Evolutionary conservation across 1,140 invertebrate species (phyloP), one percentile per base, ranked within the genome.

Genomic region (Drosophila micromelanica): DNA sequence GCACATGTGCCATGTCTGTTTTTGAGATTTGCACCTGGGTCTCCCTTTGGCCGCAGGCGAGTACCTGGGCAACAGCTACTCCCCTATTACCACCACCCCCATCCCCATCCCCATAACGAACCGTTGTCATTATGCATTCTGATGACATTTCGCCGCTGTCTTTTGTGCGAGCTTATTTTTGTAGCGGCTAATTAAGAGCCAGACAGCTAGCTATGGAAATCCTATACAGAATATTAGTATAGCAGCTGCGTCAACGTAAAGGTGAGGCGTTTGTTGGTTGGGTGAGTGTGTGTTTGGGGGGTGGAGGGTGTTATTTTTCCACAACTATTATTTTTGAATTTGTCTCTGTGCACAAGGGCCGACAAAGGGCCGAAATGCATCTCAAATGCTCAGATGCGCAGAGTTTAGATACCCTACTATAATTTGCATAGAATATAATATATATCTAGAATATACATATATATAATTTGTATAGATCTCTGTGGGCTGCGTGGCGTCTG

Each of bases 121-220:
- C 63, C 60, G 74, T 78, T 80, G 80, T 80, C 81, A 84, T 84
- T 84, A 84, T 84, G 80, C 80, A 84, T 84, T 84, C 80, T 85
- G 80, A 84, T 84, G 80, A 84, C 77, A 85, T 84, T 84, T 80
- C 55, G 73, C 76, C 46, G 72, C 59, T 76, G 74, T 54, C 57
- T 73, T 78, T 76, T 80, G 80, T 85, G 55, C 20, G 62, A 76
- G 74, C 73, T 79, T 65, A 72, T 79, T 84, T 71, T 79, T 68
- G 73, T 65, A 76, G 51, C 76, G 68, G 73, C 80, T 84, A 84
- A 84, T 84, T 84, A 85, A 85, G 76, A 74, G 76, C 17, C 45
- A 62, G 57, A 46, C 65, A 74, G 57, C 72, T 59, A 63, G 52
- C 72, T 59, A 74, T 74, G 67, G 72, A 70, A 74, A 74, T 70